phyloP scores from a whole-genome alignment of 2,113 vertebrate species.

The Elgaria multicarinata region DNA sequence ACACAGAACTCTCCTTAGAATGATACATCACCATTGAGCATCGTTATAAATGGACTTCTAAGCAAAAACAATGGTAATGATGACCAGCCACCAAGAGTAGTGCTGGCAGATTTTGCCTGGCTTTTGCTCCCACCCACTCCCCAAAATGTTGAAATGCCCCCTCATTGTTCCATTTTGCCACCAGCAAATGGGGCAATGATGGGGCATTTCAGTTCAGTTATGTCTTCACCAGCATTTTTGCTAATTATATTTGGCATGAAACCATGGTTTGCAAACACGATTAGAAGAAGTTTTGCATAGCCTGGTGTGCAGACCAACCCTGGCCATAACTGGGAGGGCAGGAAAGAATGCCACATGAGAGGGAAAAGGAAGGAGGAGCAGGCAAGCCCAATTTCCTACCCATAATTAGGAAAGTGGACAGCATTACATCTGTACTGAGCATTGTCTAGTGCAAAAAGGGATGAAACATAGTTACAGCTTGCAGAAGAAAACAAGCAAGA shows the following conservation, averaged over 20 bases:
- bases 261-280: not conserved
- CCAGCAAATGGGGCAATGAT: too few species aligned
- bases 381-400: not conserved
- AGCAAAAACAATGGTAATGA: not conserved
- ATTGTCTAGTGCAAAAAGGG: not conserved
- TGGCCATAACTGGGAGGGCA: too few species aligned
- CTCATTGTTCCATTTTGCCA: not conserved
- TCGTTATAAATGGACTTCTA: not conserved
- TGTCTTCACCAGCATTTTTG: not conserved
- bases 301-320: not conserved
- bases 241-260: too few species aligned
- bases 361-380: not conserved
- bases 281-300: too few species aligned
- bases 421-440: too few species aligned
- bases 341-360: not conserved
- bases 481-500: not conserved
- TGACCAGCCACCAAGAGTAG: not conserved
- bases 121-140: not conserved
- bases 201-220: too few species aligned
- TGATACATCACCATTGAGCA: too few species aligned
- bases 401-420: not conserved
- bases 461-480: not conserved
- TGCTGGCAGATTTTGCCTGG: not conserved
- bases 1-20: too few species aligned
- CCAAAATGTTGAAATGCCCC: not conserved